Base-by-base conservation (phyloP, 2,888 invertebrate species). In the Eubasilissa splendida region DNA sequence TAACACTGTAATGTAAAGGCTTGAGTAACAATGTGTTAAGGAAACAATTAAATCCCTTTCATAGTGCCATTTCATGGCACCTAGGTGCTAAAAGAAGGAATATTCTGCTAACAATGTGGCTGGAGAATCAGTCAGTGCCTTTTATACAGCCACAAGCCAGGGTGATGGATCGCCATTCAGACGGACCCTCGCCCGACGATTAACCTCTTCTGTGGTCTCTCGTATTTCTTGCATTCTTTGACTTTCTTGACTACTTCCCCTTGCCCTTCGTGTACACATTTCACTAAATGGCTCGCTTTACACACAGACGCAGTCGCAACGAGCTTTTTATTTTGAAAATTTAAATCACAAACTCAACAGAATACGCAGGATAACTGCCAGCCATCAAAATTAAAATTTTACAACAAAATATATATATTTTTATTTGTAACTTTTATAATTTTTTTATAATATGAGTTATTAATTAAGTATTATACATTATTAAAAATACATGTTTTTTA, bases 31-130 rank as follows among this genome's bases (percentile, higher is more conserved):
- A 71, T 71, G 54, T 71, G 71, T 33, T 33, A 54, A 54, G 71
- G n/a, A 71, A 71, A 71, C 71, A 71, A 71, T 71, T 71, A 71
- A 71, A 71, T 53, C 53, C 71, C 53, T 68, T 68, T 50, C 42
- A 50, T 52, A 22, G 10, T 14, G 71, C 54, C 71, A 54, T n/a
- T 22, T 33, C 54, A 71, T 71, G 54, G 54, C 71, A 71, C 71
- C 71, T 71, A 71, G 71, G 71, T 71, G 71, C 54, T 71, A 71
- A 71, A 71, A 71, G 54, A 22, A 14, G 71, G 10, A 68, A 53
- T 68, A 50, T 50, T 14, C 68, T 12, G 68, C 50, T 33, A 50
- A 68, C 68, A 68, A 68, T 68, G 68, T 68, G 50, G 50, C 68
- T 12, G 68, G 68, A 58, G 58, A 42, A 68, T 68, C 68, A 52